Evolutionary conservation across 2,888 invertebrate genomes (phyloP).

Genomic region (Silvanus unidentatus): DNA sequence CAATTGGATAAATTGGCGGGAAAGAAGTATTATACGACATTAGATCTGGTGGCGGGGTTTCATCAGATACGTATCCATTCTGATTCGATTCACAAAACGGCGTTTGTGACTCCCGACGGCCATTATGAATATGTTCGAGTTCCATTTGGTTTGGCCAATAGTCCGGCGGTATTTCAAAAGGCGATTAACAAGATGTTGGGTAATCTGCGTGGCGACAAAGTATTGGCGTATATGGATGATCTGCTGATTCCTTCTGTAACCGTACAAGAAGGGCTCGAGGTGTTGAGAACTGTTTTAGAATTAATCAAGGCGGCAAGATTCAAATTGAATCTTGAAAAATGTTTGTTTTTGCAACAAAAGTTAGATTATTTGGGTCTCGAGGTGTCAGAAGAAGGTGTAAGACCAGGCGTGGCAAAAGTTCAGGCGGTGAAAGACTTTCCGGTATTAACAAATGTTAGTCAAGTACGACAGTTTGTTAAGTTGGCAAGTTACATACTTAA

Average conservation of each 20-base stretch:
- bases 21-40: constrained; percentile 19
- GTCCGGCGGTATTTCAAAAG: constrained; percentile 31
- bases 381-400: no score
- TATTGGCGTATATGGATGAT: constrained; percentile 17
- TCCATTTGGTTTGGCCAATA: constrained; percentile 34
- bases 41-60: constrained; percentile 29
- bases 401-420: no score
- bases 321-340: no score
- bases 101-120: constrained; percentile 32
- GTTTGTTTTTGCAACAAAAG: no score
- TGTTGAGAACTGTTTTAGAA: no score
- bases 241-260: constrained; percentile 21
- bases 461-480: no score
- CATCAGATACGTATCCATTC: constrained; percentile 29
- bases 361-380: no score
- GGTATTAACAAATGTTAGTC: no score
- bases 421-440: no score
- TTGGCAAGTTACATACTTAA: no score
- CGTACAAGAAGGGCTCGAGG: constrained; percentile 17
- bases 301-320: no score
- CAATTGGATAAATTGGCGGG: constrained; percentile 19
- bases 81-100: constrained; percentile 29
- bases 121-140: constrained; percentile 28
- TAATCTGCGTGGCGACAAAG: constrained; percentile 17
- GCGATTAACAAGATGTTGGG: constrained; percentile 25